Evolutionary conservation across 1,140 invertebrate genomes (phyloP).

Genomic region (Leptopilina clavipes): DNA sequence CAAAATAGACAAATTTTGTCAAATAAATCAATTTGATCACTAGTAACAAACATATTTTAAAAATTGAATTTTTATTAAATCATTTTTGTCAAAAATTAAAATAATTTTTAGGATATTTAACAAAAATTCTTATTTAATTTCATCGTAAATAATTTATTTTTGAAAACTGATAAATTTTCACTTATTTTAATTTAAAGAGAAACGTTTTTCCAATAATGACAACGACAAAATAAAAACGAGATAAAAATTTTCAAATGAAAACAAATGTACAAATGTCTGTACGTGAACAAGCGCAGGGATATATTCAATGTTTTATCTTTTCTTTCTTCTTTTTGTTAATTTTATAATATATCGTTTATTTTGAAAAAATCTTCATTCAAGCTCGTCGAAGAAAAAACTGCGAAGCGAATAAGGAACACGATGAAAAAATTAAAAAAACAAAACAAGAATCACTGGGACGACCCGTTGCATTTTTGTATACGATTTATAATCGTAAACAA

Average conservation of each 20-base stretch:
- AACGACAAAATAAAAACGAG: background rate
- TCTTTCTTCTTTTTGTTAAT: background rate
- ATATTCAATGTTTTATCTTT: background rate
- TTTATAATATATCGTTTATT: conserved; percentile 25
- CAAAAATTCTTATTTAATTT: no score
- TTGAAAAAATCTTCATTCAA: conserved; percentile 26
- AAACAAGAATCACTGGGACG: conserved; percentile 27
- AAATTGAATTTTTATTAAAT: no score
- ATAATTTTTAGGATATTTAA: no score
- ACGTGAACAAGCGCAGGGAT: background rate
- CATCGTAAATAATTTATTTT: no score
- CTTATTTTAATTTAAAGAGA: no score
- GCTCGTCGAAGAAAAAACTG: conserved; percentile 28
- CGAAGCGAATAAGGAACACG: conserved; percentile 24
- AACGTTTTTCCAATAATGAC: background rate
- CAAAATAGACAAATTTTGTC: no score
- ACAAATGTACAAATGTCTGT: background rate
- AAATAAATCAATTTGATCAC: no score
- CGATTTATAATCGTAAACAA: conserved; percentile 7
- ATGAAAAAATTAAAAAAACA: background rate
- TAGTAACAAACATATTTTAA: no score
- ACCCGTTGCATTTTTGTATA: conserved; percentile 20
- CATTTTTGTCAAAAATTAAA: no score
- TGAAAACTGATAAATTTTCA: no score
- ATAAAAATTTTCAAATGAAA: background rate